Base-by-base conservation (phyloP, 2,888 invertebrate genomes). In the Drosophila parthenogenetica region DNA sequence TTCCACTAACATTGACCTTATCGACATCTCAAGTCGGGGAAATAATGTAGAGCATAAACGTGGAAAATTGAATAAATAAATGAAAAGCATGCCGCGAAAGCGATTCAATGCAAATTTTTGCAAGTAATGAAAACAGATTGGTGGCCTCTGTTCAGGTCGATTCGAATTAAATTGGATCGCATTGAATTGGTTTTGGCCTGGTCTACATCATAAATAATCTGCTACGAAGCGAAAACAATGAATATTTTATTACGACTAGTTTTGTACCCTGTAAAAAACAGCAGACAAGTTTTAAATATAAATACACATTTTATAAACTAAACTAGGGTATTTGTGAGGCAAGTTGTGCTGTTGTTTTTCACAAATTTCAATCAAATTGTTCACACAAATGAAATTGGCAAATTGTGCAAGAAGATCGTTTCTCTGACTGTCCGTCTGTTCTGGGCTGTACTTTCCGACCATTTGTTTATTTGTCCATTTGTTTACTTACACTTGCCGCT, bases 401-500 rank as follows among this genome's bases (percentile, higher is more conserved):
- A 71, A 79, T 81, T 81, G 74, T 71, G 81, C 81, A 74, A 61
- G 53, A 32, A 29, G 61, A 40, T 22, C 40, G 55, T 45, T 40
- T 17, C 10, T 45, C 35, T 10, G 17, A n/a, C n/a, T 37, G 35
- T 39, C 32, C 13, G 60, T 53, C 39, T 22, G 59, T 22, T 22
- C n/a, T n/a, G n/a, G n/a, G 3, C 19, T 3, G 19, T 19, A 2
- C 19, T 19, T 2, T 19, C 19, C 29, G 29, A 17, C 7, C 32
- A 59, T 73, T 70, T 78, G 72, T 86, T 74, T 86, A 77, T 74
- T 63, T 69, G 65, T 51, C 29, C 49, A 66, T 79, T 76, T 87
- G 87, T 73, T 83, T 87, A 76, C 79, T 74, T 69, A 46, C 32
- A 42, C 59, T 43, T 14, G 53, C 35, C 55, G 60, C 60, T 62